A percentile compares a stretch with the other conserved stretches of the same genome.
These are phyloP conservation scores for Acanthopagrus latus DNA, from an alignment of 2,797 vertebrate species.

Conservation along the genomic window DNA sequence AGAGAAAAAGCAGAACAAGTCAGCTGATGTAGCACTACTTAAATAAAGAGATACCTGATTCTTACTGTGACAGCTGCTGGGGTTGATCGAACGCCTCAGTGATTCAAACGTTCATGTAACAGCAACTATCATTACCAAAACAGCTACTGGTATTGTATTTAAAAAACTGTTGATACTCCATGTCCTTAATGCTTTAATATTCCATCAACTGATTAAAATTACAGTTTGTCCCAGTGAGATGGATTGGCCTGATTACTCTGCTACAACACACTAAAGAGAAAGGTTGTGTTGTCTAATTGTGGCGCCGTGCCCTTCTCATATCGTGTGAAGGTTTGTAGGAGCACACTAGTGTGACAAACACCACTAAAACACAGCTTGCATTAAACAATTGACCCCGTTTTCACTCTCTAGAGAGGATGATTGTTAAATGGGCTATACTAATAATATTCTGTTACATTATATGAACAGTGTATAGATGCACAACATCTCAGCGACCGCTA, in stretches of 20 bases:
- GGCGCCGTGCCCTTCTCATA: conserved; percentile 38
- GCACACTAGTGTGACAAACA: conserved; percentile 70
- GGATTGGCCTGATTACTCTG: conserved; percentile 60
- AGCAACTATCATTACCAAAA: not conserved
- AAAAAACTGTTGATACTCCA: not conserved
- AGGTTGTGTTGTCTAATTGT: conserved; percentile 45
- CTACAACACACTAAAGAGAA: conserved; percentile 30
- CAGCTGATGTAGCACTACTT: not conserved
- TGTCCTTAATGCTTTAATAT: conserved; percentile 14
- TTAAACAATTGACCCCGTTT: conserved; percentile 79
- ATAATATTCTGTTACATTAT: conserved; percentile 72
- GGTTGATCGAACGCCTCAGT: not conserved
- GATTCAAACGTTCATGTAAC: not conserved
- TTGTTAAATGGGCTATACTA: conserved; percentile 75
- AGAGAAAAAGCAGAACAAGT: not conserved
- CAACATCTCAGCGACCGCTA: conserved; percentile 43
- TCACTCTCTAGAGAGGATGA: conserved; percentile 71
- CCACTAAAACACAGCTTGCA: conserved; percentile 56
- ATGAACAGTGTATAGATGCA: conserved; percentile 56
- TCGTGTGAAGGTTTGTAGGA: conserved; percentile 53
- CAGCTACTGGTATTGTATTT: not conserved
- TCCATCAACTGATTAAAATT: conserved; percentile 29
- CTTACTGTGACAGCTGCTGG: not conserved
- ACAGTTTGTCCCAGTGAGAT: conserved; percentile 20
- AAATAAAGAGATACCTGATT: not conserved